Conservation (phyloP, 2,113 vertebrate species). For the Clarias gariepinus region DNA sequence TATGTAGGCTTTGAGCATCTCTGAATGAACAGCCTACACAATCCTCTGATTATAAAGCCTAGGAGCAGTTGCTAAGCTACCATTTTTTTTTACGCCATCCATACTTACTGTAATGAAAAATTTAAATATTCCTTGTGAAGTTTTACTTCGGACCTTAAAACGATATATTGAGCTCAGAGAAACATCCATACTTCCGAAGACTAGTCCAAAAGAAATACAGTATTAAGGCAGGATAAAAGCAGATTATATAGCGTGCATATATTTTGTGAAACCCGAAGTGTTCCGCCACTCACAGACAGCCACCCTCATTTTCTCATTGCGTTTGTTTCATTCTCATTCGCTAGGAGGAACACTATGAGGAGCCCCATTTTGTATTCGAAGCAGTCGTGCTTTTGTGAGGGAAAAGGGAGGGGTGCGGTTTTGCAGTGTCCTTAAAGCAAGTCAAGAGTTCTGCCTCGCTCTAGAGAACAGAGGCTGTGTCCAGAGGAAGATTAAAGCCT, state of each 20-base stretch:
- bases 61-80: conserved; percentile 78
- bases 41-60: conserved; percentile 64
- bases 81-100: conserved; percentile 63
- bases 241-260: not conserved
- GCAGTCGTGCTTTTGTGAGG: not conserved
- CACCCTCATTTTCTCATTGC: not conserved
- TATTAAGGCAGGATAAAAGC: not conserved
- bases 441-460: conserved; percentile 6
- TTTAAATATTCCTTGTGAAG: conserved; percentile 63
- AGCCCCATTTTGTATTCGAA: conserved; percentile 12
- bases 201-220: conserved; percentile 14
- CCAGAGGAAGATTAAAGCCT: conserved; percentile 38
- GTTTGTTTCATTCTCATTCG: conserved; percentile 11
- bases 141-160: conserved; percentile 58
- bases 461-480: conserved; percentile 14
- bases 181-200: conserved; percentile 30
- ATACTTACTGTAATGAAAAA: conserved; percentile 73
- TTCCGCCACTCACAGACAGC: not conserved
- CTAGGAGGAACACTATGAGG: not conserved
- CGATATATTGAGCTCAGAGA: conserved; percentile 58
- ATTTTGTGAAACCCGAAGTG: not conserved
- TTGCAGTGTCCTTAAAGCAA: conserved; percentile 33
- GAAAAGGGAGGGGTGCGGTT: conserved; percentile 11
- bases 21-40: conserved; percentile 54
- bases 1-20: conserved; percentile 31